Conservation (phyloP, 2,797 vertebrate species). For the Gallinago solitaria region DNA sequence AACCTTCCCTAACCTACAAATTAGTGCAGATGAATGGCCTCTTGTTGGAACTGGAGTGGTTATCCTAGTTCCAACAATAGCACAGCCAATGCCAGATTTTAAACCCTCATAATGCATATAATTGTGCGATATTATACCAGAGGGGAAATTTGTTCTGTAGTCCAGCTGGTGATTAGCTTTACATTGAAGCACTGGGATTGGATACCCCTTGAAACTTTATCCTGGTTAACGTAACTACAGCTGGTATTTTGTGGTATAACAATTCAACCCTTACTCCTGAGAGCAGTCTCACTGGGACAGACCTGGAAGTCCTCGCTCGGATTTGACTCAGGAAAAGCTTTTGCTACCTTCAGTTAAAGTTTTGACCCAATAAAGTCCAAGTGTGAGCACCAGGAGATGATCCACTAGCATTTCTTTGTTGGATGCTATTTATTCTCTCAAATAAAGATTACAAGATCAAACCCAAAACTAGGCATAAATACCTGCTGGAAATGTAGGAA, state of each 20-base stretch:
- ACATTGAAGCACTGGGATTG: conserved; percentile 55
- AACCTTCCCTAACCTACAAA: conserved; percentile 60
- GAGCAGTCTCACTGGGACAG: conserved; percentile 14
- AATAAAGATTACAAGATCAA: neutral
- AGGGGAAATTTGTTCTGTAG: conserved; percentile 68
- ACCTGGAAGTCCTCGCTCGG: conserved; percentile 15
- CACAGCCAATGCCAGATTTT: conserved; percentile 68
- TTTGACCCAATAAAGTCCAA: neutral
- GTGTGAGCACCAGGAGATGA: neutral
- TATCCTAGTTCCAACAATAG: conserved; percentile 69
- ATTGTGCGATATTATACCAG: conserved; percentile 68
- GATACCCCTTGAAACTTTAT: conserved; percentile 68
- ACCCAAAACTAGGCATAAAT: neutral
- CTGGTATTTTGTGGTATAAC: conserved; percentile 66
- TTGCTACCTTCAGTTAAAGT: neutral
- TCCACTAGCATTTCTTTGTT: neutral
- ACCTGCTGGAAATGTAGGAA: neutral
- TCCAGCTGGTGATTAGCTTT: conserved; percentile 72
- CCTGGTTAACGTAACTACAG: conserved; percentile 66
- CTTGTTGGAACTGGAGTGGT: conserved; percentile 51
- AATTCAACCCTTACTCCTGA: conserved; percentile 48
- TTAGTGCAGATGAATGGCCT: conserved; percentile 59
- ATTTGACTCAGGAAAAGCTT: conserved; percentile 18
- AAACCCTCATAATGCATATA: conserved; percentile 69
- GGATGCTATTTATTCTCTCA: neutral